Percentiles rank a stretch among this genome's conserved stretches.
phyloP scores from a whole-genome alignment of 2,113 vertebrate genomes.

The Amphiprion ocellaris region DNA sequence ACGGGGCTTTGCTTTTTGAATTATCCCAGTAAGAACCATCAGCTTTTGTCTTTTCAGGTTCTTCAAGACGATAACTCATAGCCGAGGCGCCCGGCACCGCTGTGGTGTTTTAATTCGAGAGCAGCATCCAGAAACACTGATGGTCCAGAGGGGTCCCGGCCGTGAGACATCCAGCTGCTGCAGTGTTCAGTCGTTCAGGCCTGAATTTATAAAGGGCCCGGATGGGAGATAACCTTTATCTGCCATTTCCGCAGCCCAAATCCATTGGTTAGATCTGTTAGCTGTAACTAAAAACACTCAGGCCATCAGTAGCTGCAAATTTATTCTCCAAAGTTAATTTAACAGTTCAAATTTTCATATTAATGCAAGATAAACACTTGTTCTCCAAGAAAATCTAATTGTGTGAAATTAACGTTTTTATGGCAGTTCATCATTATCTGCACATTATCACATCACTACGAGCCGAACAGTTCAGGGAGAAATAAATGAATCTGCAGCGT shows the following conservation, averaged over 20 bases:
- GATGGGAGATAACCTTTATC: constrained; percentile 49
- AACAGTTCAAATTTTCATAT: not conserved
- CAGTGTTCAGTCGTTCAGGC: constrained; percentile 47
- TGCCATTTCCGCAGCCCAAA: constrained; percentile 14
- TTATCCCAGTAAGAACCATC: constrained; percentile 51
- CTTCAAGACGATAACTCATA: constrained; percentile 92
- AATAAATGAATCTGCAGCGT: not conserved
- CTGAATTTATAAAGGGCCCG: constrained; percentile 53
- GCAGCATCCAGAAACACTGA: constrained; percentile 52
- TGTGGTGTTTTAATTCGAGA: constrained; percentile 62
- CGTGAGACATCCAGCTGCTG: constrained; percentile 56
- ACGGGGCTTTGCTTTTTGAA: not conserved
- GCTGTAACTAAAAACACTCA: constrained; percentile 10
- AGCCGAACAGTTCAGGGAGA: not conserved
- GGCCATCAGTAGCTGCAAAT: constrained; percentile 28
- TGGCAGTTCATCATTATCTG: not conserved
- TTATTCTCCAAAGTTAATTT: constrained; percentile 10
- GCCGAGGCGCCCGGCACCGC: constrained; percentile 40
- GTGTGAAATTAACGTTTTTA: not conserved
- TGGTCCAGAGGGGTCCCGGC: constrained; percentile 37
- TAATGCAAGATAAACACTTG: constrained; percentile 1
- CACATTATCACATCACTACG: not conserved
- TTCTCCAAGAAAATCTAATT: not conserved
- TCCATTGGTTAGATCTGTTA: constrained; percentile 34
- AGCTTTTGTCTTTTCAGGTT: constrained; percentile 87